Evolutionary conservation across 30 jellyfish, hydroid and myxozoan genomes (phyloP), one percentile per base, ranked within the genome.

Genomic region (Clytia hemisphaerica): DNA sequence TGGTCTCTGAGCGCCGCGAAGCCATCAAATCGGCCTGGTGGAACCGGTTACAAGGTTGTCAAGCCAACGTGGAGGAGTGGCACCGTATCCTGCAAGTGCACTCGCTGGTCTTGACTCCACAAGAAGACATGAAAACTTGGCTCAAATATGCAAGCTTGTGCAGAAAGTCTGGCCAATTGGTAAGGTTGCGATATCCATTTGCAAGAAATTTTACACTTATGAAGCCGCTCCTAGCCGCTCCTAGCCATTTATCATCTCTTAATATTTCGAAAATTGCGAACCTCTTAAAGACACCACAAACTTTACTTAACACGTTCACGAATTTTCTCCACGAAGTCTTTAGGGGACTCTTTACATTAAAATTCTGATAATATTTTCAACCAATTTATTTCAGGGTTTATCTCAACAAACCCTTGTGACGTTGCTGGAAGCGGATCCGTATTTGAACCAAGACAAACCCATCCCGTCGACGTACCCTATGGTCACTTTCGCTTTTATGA

Each of bases 51-150:
- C 84, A 80, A 88, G 94, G 95, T 28, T 91, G 99, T 47, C 95
- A 91, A 53, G 96, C 95, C 25, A 83, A 83, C 26, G 95, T 83
- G n/a, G 95, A 91, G 58, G 95, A 91, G 48, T 91, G 95, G 99
- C 95, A 91, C 61, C 78, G 70, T 46, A 82, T 91, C 68, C 51
- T 91, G 35, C 83, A 91, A 62, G 94, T 82, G 26, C 95, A 79
- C 36, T 76, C 99, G 4, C 73, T 91, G 37, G 99, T 91, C 16
- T 61, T 91, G 34, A 81, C 96, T 1, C 99, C 99, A 10, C 95
- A 77, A 59, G 96, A 91, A 69, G 94, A 91, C 78, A 79, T 80
- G 92, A 83, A 81, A 69, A 82, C 99, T 0, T 82, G 99, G 99
- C 70, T 91, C 33, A 91, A 91, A 57, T 91, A 82, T 72, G 87